A percentile compares a stretch with the other conserved stretches of the same genome.
These are phyloP conservation scores for Oreohelix idahoensis DNA, from an alignment of 1,140 invertebrate species.

Conservation along the genomic window DNA sequence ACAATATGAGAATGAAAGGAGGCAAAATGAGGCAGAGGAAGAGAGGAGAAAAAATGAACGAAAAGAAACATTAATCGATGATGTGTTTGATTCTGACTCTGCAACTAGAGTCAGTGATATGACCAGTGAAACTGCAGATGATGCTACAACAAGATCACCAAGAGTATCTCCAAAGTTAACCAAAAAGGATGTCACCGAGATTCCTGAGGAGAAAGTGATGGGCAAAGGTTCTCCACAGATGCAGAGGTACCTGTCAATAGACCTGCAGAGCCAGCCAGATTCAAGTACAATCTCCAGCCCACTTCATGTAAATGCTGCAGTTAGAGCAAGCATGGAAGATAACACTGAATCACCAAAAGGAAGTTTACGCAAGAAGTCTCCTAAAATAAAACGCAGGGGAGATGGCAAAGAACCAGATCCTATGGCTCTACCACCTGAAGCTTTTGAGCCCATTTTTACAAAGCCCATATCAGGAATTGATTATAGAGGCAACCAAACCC, in stretches of 20 bases:
- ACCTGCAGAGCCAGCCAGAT: constrained; percentile 42
- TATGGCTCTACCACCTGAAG: constrained; percentile 55
- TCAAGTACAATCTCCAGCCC: constrained; percentile 45
- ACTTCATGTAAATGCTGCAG: constrained; percentile 43
- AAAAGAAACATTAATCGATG: constrained; percentile 41
- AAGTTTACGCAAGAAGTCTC: constrained; percentile 34
- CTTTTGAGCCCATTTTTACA: constrained; percentile 58
- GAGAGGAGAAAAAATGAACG: neutral
- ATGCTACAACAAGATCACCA: neutral
- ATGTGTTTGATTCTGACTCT: constrained; percentile 37
- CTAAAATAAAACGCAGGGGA: constrained; percentile 4
- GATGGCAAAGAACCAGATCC: constrained; percentile 40
- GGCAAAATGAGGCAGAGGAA: constrained; percentile 15
- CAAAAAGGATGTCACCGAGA: neutral
- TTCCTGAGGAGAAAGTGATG: constrained; percentile 18
- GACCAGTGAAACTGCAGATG: constrained; percentile 9
- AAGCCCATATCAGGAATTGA: constrained; percentile 44
- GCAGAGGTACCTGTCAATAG: constrained; percentile 39
- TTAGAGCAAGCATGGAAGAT: constrained; percentile 36
- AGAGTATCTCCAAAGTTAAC: constrained; percentile 5
- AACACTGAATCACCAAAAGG: constrained; percentile 19
- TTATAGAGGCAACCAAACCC: constrained; percentile 23
- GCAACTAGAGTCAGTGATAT: constrained; percentile 1
- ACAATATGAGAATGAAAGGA: constrained; percentile 28
- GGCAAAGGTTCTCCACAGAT: constrained; percentile 23